Base-by-base conservation (phyloP, 2,888 invertebrate species). In the Drosophila stalkeri region DNA sequence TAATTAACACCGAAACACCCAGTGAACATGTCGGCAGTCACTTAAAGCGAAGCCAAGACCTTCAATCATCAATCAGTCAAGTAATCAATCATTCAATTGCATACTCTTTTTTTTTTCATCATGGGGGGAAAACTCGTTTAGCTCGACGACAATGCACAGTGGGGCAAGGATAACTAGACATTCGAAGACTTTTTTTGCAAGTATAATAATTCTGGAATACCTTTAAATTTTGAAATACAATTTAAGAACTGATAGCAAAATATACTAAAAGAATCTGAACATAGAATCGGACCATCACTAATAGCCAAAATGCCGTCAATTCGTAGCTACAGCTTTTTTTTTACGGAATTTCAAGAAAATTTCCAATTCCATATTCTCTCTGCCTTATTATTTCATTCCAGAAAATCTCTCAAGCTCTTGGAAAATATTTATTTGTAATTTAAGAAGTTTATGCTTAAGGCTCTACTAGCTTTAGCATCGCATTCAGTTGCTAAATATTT, bases 21-120 rank as follows among this genome's bases (percentile, higher is more conserved):
- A 78, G 77, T 81, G 91, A 90, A 87, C 83, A 89, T 91, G 90
- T 91, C 91, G 90, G 81, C 89, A 91, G 83, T 91, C 87, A 91
- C 84, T 90, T 90, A 89, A 91, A 77, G 77, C 77, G 79, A 77
- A 68, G 65, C 63, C 49, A 59, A 81, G 82, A 87, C 90, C 85
- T 87, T 85, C 82, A 87, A 88, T 88, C 85, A 85, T 87, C 89
- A 89, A 83, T 90, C 89, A 90, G 80, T 90, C 90, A 86, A 83
- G 85, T 72, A 80, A 80, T 87, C 88, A 84, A 89, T 90, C 89
- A 89, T 77, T 79, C 74, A 72, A 84, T 80, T 81, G 80, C 72
- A 81, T 62, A 77, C 63, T 75, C 54, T 56, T 77, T 75, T 39
- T 61, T 57, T 75, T 39, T 62, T 52, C 54, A 23, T 23, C 39